Base-by-base conservation (phyloP, 1,140 invertebrate species). In the Magallana angulata region DNA sequence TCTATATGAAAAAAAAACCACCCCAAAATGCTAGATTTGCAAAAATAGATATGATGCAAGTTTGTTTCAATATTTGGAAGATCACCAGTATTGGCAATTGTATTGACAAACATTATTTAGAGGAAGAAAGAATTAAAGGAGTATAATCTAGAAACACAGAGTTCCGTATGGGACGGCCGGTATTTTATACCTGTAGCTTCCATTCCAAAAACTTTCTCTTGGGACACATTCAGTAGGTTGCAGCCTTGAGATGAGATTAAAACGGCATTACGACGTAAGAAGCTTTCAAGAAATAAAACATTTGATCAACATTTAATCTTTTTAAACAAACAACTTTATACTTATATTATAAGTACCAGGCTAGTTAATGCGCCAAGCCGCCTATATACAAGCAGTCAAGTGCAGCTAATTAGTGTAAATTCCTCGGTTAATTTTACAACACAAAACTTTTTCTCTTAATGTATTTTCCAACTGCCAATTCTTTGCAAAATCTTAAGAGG, bases 221-320 rank as follows among this genome's bases (percentile, higher is more conserved):
- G 5, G 36, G 36, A 48, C 36, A 48, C 36, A 48, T 48, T 48
- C 5, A 48, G 36, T 4, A 48, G 36, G 5, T 5, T 5, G 36
- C 3, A 48, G 36, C 36, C 36, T 2, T 48, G 36, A 48, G 0
- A 48, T 48, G 18, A 76, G 36, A 30, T 12, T 30, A 1, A 9
- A 7, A 30, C 36, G 3, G 7, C 68, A 76, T 36, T 76, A 76
- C 36, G 68, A 76, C 24, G 24, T 30, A 76, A 76, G 68, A 12
- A 30, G 68, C 68, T 30, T 76, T 76, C 68, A 18, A 76, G 24
- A 76, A 76, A 30, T 36, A 76, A 48, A 76, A 30, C 24, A 71
- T 76, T 48, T 76, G 12, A 76, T 30, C 68, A 76, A 76, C 24
- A 9, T 11, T 76, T 76, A 30, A 76, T 76, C 60, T 64, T 64